These are phyloP conservation scores for Parnassius orleans DNA, from an alignment of 2,888 invertebrate species.

Conservation along the genomic window DNA sequence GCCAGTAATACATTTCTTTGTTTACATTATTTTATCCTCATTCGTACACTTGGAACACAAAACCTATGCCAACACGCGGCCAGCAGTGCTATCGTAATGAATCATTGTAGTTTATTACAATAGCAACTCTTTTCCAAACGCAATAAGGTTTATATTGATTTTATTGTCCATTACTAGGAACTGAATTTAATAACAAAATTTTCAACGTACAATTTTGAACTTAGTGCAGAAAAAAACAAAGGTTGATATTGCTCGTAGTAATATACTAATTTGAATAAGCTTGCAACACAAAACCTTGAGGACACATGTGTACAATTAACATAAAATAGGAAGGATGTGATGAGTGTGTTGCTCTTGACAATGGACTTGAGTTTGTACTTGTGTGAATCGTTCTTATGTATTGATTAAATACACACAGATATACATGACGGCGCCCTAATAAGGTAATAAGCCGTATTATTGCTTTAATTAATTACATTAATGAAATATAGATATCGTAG, in stretches of 20 bases:
- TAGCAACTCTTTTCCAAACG: slow-evolving; percentile 32
- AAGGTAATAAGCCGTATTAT: too few relatives aligned
- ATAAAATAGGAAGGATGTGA: slow-evolving; percentile 13
- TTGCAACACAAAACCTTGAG: slow-evolving; percentile 58
- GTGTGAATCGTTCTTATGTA: too few relatives aligned
- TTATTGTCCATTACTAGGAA: slow-evolving; percentile 4
- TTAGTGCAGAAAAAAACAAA: neutral
- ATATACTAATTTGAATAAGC: slow-evolving; percentile 25
- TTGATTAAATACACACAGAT: too few relatives aligned
- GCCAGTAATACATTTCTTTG: slow-evolving; percentile 27
- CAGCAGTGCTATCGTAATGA: slow-evolving; percentile 9
- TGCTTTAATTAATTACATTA: too few relatives aligned
- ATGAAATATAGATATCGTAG: too few relatives aligned
- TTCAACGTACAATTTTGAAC: slow-evolving; percentile 1
- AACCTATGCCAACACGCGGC: slow-evolving; percentile 38
- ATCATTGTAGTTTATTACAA: slow-evolving; percentile 29
- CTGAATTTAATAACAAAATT: slow-evolving; percentile 3
- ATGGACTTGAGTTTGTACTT: slow-evolving; percentile 31
- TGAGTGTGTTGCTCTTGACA: slow-evolving; percentile 35
- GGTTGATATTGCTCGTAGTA: neutral
- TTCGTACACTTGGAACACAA: slow-evolving; percentile 53
- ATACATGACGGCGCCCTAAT: too few relatives aligned
- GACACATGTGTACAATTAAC: slow-evolving; percentile 11
- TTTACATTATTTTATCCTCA: slow-evolving; percentile 28
- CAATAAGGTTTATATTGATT: slow-evolving; percentile 31